Evolutionary conservation across 2,797 vertebrate species (phyloP).

Genomic region (Halcyon leucocephala): DNA sequence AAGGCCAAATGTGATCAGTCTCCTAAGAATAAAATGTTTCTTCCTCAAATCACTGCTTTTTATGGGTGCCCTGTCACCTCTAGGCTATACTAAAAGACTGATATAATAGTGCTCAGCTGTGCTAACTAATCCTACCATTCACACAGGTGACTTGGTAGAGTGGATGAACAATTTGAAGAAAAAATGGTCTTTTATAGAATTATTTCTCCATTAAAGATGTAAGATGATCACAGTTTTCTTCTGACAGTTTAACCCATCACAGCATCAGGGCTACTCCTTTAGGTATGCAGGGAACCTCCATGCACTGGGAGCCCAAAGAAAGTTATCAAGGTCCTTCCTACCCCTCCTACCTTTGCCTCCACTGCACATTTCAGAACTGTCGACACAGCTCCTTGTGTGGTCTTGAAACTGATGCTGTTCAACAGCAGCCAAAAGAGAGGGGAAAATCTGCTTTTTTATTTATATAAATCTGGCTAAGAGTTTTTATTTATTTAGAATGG

Average conservation of each 20-base stretch:
- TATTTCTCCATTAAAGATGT: not conserved
- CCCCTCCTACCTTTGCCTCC: slow-evolving; percentile 19
- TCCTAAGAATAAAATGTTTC: not conserved
- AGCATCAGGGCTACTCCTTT: not conserved
- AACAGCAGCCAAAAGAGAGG: slow-evolving; percentile 54
- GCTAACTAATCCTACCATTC: not conserved
- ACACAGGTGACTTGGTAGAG: not conserved
- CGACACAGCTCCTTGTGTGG: slow-evolving; percentile 70
- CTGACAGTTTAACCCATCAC: not conserved
- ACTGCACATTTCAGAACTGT: slow-evolving; percentile 41
- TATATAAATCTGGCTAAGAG: slow-evolving; percentile 77
- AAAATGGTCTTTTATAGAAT: not conserved
- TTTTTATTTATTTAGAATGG: slow-evolving; percentile 83
- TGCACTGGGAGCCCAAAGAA: not conserved
- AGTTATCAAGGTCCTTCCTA: slow-evolving; percentile 12
- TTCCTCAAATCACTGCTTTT: not conserved
- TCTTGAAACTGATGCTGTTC: slow-evolving; percentile 60
- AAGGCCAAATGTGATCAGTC: not conserved
- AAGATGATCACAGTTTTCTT: not conserved
- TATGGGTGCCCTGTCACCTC: not conserved
- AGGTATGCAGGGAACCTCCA: not conserved
- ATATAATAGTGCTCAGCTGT: not conserved
- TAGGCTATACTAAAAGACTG: not conserved
- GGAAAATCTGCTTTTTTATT: slow-evolving; percentile 73
- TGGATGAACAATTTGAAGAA: not conserved